Evolutionary conservation across 2,888 invertebrate genomes (phyloP).

Genomic region (Thera britannica): DNA sequence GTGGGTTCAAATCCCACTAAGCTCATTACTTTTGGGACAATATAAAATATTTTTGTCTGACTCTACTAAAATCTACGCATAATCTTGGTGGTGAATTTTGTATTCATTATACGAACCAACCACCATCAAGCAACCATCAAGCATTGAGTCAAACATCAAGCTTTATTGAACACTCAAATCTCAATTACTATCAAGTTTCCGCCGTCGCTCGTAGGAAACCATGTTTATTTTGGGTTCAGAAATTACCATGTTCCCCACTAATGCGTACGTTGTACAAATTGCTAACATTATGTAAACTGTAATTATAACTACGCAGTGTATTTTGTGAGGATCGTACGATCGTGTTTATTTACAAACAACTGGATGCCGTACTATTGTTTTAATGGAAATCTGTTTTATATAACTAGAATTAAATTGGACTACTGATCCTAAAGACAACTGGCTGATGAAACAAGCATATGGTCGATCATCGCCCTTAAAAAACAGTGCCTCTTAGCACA

Average conservation of each 20-base stretch:
- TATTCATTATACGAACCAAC: too few relatives aligned
- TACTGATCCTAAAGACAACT: too few relatives aligned
- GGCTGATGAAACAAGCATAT: too few relatives aligned
- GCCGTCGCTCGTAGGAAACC: background rate
- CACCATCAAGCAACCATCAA: too few relatives aligned
- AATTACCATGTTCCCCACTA: slow-evolving; percentile 18
- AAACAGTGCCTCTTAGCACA: too few relatives aligned
- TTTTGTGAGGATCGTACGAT: slow-evolving; percentile 15
- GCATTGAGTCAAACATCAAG: background rate
- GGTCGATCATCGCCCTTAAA: too few relatives aligned
- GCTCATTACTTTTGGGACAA: too few relatives aligned
- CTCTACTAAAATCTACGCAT: too few relatives aligned
- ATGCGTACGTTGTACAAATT: slow-evolving; percentile 16
- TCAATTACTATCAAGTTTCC: slow-evolving; percentile 2
- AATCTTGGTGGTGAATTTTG: too few relatives aligned
- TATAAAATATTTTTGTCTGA: too few relatives aligned
- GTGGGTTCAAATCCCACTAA: too few relatives aligned
- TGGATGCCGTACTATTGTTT: background rate
- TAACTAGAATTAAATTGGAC: background rate
- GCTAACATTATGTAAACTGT: slow-evolving; percentile 24
- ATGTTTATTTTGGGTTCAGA: slow-evolving; percentile 15
- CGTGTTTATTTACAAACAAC: slow-evolving; percentile 16
- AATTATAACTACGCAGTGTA: slow-evolving; percentile 24
- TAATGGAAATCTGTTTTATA: background rate
- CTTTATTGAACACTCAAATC: background rate